These are phyloP conservation scores for Icerya purchasi DNA, from an alignment of 2,888 invertebrate species.

Conservation along the genomic window DNA sequence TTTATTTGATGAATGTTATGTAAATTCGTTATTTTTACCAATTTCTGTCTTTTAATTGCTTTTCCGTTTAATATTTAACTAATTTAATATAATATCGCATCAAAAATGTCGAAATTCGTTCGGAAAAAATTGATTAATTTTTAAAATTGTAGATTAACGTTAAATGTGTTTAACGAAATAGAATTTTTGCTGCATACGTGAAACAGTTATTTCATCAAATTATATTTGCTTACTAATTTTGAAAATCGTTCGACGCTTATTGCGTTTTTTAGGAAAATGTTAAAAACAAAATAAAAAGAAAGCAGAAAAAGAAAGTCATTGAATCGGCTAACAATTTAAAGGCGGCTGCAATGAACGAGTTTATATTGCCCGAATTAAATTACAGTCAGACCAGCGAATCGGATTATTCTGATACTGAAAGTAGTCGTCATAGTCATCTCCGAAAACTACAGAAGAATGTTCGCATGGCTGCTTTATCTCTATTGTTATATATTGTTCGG, in stretches of 20 bases:
- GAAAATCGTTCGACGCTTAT: too few relatives aligned
- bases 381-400: conserved; percentile 10
- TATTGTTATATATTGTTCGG: conserved; percentile 5
- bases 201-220: too few relatives aligned
- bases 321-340: conserved; percentile 1
- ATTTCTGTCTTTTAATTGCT: too few relatives aligned
- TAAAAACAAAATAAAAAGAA: conserved; percentile 1
- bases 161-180: too few relatives aligned
- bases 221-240: too few relatives aligned
- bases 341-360: conserved; percentile 4
- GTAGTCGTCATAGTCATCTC: neutral
- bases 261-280: neutral
- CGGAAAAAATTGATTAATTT: neutral
- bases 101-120: neutral
- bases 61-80: too few relatives aligned
- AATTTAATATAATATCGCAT: too few relatives aligned
- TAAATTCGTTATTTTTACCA: too few relatives aligned
- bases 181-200: too few relatives aligned
- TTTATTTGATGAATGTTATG: too few relatives aligned
- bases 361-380: neutral
- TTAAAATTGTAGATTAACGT: neutral
- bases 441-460: conserved; percentile 6
- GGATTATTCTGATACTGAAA: conserved; percentile 10
- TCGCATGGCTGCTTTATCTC: conserved; percentile 2
- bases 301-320: conserved; percentile 5